phyloP scores from a whole-genome alignment of 2,888 invertebrate genomes.

The Stenotaenia linearis region DNA sequence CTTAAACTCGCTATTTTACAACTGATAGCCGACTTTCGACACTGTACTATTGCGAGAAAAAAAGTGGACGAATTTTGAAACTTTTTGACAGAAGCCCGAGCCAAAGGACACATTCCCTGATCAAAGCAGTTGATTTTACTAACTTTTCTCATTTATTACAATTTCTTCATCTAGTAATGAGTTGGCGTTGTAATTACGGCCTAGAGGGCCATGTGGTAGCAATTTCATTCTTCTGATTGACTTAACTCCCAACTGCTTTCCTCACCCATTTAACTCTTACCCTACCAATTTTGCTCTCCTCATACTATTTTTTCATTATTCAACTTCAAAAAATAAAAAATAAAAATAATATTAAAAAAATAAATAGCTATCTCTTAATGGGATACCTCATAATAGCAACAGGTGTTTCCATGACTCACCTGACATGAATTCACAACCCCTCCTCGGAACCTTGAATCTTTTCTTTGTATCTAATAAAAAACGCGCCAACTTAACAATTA shows the following conservation, averaged over 20 bases:
- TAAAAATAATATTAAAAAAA: not conserved
- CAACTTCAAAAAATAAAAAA: not conserved
- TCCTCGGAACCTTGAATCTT: not conserved
- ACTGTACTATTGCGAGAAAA: not conserved
- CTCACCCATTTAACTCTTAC: not conserved
- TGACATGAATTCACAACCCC: not conserved
- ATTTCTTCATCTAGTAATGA: not conserved
- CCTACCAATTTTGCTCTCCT: not conserved
- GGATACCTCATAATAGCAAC: slow-evolving; percentile 26
- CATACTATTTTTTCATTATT: not conserved
- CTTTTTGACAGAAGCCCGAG: no score
- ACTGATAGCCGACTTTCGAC: not conserved
- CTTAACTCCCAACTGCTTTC: not conserved
- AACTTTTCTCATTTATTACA: not conserved
- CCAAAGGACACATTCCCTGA: no score
- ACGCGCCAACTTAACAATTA: not conserved
- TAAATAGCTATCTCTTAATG: not conserved
- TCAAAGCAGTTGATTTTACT: not conserved
- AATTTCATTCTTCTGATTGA: not conserved
- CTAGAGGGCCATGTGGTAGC: not conserved
- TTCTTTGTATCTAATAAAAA: not conserved
- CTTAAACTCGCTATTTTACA: not conserved
- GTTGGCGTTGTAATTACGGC: not conserved
- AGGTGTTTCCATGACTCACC: slow-evolving; percentile 26
- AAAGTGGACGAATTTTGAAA: not conserved